Conservation (phyloP, 35 echinoderm and acorn worm species). For the Ophioderma brevispina region DNA sequence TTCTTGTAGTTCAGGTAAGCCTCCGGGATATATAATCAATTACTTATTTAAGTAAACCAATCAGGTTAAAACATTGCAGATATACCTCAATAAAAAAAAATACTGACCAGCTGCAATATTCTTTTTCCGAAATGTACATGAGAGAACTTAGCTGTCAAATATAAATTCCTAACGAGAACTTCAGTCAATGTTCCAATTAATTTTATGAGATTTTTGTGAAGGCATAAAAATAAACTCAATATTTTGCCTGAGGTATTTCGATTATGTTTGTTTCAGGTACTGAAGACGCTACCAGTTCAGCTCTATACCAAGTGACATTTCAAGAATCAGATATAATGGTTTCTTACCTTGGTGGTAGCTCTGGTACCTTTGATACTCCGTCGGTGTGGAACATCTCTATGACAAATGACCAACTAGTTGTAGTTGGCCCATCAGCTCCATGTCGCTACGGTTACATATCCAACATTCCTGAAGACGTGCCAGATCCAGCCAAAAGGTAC, state of each 20-base stretch:
- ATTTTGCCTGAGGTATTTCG: too few species aligned
- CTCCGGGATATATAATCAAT: too few species aligned
- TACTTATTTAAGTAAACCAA: too few species aligned
- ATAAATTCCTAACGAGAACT: too few species aligned
- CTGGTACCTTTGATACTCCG: constrained; percentile 16
- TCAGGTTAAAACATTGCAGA: too few species aligned
- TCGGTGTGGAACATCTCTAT: constrained; percentile 67
- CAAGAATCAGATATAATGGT: constrained; percentile 33
- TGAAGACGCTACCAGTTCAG: constrained; percentile 75
- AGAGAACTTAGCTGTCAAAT: too few species aligned
- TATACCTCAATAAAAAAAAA: too few species aligned
- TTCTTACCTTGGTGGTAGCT: constrained; percentile 53
- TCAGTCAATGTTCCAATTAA: too few species aligned
- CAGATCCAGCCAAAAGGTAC: constrained; percentile 14
- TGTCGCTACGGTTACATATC: constrained; percentile 68
- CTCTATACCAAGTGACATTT: constrained; percentile 71
- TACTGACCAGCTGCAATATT: too few species aligned
- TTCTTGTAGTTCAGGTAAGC: constrained; percentile 50
- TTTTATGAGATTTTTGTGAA: too few species aligned
- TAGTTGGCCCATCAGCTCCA: constrained; percentile 62
- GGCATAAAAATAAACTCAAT: too few species aligned
- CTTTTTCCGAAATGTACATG: too few species aligned
- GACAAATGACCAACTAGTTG: constrained; percentile 32
- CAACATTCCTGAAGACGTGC: constrained; percentile 70
- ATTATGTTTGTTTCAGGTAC: neutral